A percentile compares a stretch with the other conserved stretches of the same genome.
phyloP scores from a whole-genome alignment of 2,113 vertebrate species.

The Euleptes europaea region DNA sequence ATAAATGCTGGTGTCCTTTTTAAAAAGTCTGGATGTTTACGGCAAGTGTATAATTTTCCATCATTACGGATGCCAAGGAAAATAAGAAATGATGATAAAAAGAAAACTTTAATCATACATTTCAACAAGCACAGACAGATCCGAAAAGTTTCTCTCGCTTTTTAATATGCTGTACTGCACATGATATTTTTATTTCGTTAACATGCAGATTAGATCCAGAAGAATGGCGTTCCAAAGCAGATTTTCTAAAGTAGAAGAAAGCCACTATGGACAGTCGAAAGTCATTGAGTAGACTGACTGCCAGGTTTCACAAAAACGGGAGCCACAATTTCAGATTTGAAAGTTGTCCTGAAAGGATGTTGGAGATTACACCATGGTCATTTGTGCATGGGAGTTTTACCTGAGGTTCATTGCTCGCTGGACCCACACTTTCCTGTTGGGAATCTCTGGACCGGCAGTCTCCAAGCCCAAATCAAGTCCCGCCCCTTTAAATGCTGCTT shows the following conservation, averaged over 20 bases:
- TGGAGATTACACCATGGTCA: not conserved
- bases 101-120: slow-evolving; percentile 77
- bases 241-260: not conserved
- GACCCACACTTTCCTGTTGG: too few species aligned
- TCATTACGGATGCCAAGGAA: slow-evolving; percentile 76
- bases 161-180: slow-evolving; percentile 54
- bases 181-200: slow-evolving; percentile 52
- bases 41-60: slow-evolving; percentile 75
- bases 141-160: slow-evolving; percentile 27
- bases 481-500: too few species aligned
- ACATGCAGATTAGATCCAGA: slow-evolving; percentile 60
- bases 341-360: not conserved
- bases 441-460: too few species aligned
- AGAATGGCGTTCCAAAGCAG: slow-evolving; percentile 23
- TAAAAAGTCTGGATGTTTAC: slow-evolving; percentile 73
- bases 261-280: slow-evolving; percentile 15
- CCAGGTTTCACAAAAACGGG: not conserved
- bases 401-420: too few species aligned
- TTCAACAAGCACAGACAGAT: slow-evolving; percentile 68
- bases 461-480: too few species aligned
- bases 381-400: too few species aligned
- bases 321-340: not conserved
- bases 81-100: slow-evolving; percentile 78
- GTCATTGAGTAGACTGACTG: not conserved
- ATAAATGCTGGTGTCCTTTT: slow-evolving; percentile 74